Percentiles rank a stretch among this genome's conserved stretches.
Conservation (phyloP, 2,113 vertebrate genomes). For the Brienomyrus longianalis region DNA sequence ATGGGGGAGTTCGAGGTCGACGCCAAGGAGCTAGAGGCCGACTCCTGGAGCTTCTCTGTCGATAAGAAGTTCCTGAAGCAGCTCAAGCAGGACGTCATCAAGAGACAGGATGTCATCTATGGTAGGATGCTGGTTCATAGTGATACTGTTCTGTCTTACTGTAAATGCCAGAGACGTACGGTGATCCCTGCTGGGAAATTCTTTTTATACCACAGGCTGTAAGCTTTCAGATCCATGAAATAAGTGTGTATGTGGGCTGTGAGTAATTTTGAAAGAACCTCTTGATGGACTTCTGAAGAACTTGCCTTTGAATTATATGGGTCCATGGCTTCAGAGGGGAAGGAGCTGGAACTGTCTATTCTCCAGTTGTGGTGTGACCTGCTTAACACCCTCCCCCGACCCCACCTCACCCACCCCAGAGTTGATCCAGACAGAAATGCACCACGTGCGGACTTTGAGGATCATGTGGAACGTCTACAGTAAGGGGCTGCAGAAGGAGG, state of each 20-base stretch:
- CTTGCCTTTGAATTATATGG: neutral
- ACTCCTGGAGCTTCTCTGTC: slow-evolving; percentile 89
- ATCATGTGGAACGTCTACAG: slow-evolving; percentile 94
- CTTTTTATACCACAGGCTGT: neutral
- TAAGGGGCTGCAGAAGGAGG: slow-evolving; percentile 77
- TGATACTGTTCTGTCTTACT: neutral
- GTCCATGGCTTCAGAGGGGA: neutral
- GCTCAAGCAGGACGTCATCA: slow-evolving; percentile 81
- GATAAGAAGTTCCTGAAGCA: slow-evolving; percentile 79
- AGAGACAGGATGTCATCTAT: slow-evolving; percentile 90
- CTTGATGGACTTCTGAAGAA: neutral
- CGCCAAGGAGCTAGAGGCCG: slow-evolving; percentile 80
- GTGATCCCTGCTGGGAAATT: neutral
- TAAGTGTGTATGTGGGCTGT: too few relatives aligned
- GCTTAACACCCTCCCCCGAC: too few relatives aligned
- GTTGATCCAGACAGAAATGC: slow-evolving; percentile 94
- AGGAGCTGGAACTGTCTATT: neutral
- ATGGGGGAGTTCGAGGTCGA: slow-evolving; percentile 90
- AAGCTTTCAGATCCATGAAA: neutral
- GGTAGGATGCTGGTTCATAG: slow-evolving; percentile 52
- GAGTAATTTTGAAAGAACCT: neutral
- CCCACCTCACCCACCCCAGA: slow-evolving; percentile 52
- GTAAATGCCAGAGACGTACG: neutral
- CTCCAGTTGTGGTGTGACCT: neutral
- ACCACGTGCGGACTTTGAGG: slow-evolving; percentile 87